Percentiles rank a stretch among this genome's conserved stretches.
Evolutionary conservation across 2,888 invertebrate species (phyloP).

Genomic region (Ametastegia equiseti): DNA sequence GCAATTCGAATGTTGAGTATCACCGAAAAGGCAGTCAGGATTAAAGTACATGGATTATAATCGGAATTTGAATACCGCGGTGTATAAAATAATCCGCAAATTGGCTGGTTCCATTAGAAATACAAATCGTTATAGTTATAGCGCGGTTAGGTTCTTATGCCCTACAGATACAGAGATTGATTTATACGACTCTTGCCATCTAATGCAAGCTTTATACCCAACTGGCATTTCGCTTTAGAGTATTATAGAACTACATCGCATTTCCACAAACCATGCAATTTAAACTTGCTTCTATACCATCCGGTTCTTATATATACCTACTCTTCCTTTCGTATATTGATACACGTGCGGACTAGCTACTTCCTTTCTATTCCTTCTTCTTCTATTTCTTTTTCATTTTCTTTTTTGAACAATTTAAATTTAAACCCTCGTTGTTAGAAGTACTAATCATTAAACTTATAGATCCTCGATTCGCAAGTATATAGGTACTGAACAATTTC

Average conservation of each 20-base stretch:
- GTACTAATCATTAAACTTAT: neutral
- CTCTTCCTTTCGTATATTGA: conserved; percentile 8
- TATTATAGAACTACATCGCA: neutral
- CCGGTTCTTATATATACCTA: too few species aligned
- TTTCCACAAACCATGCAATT: conserved; percentile 17
- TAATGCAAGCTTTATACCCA: neutral
- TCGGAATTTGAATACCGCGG: neutral
- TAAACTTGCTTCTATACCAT: conserved; percentile 1
- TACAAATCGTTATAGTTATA: conserved; percentile 4
- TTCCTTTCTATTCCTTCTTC: too few species aligned
- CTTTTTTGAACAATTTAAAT: neutral
- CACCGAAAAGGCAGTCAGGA: neutral
- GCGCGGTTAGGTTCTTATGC: too few species aligned
- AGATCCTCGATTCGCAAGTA: neutral
- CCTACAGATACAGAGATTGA: neutral
- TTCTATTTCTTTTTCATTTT: neutral
- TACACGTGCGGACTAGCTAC: neutral
- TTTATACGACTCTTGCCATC: conserved; percentile 18
- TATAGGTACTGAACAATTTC: neutral
- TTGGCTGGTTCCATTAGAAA: conserved; percentile 11
- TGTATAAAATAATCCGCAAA: neutral
- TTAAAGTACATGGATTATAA: neutral
- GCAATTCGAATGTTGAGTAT: neutral
- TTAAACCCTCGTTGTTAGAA: neutral
- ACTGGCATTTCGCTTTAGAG: neutral